Percentiles rank a stretch among this genome's conserved stretches.
These are phyloP conservation scores for Lateolabrax maculatus DNA, from an alignment of 2,797 vertebrate species.

Conservation along the genomic window DNA sequence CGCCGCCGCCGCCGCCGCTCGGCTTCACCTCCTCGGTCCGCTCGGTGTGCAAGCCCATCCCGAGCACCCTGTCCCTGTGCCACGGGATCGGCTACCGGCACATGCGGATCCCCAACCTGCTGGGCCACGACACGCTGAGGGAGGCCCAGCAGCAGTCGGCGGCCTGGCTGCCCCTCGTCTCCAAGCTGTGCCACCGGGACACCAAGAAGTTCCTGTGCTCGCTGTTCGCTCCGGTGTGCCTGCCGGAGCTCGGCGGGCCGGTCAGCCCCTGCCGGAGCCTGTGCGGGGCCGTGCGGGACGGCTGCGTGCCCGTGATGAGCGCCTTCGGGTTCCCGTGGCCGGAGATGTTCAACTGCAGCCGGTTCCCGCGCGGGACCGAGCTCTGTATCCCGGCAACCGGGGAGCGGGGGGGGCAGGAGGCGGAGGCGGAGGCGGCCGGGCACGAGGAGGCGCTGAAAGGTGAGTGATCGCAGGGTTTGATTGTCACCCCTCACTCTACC, in stretches of 20 bases:
- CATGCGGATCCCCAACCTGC: conserved; percentile 89
- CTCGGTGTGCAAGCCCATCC: conserved; percentile 85
- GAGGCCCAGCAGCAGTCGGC: conserved; percentile 88
- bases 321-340: conserved; percentile 90
- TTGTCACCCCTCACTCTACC: not conserved
- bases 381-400: conserved; percentile 85
- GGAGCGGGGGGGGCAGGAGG: conserved; percentile 49
- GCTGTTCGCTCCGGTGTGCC: conserved; percentile 88
- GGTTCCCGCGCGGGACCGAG: conserved; percentile 82
- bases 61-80: conserved; percentile 86
- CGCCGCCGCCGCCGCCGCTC: conserved; percentile 64
- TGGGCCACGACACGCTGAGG: conserved; percentile 85
- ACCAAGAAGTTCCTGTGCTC: conserved; percentile 89
- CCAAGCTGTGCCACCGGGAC: conserved; percentile 87
- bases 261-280: conserved; percentile 85
- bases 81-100: conserved; percentile 86
- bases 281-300: conserved; percentile 85
- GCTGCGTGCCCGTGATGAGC: conserved; percentile 88
- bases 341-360: conserved; percentile 87
- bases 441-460: conserved; percentile 80
- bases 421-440: conserved; percentile 56
- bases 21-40: conserved; percentile 74
- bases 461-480: conserved; percentile 32
- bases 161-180: conserved; percentile 87
- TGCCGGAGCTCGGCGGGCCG: conserved; percentile 81